A percentile compares a stretch with the other conserved stretches of the same genome.
These are phyloP conservation scores for Myotis pilosus DNA, from an alignment of 2,797 vertebrate genomes.

Conservation along the genomic window DNA sequence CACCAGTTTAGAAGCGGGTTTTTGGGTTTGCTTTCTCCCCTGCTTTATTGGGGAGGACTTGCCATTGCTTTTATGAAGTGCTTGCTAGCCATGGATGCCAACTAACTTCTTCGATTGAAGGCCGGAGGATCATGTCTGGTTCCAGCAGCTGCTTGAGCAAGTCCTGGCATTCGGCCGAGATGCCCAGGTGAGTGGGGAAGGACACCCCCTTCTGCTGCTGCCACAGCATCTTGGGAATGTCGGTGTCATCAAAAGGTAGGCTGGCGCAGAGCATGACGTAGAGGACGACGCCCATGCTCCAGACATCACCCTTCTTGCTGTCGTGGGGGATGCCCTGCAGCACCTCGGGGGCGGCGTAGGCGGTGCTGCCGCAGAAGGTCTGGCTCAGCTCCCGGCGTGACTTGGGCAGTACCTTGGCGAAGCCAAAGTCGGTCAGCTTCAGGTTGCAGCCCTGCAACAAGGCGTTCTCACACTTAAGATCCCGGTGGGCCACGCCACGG, in stretches of 20 bases:
- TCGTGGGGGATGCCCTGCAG: constrained; percentile 82
- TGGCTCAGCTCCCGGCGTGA: constrained; percentile 79
- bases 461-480: constrained; percentile 84
- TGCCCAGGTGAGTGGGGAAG: constrained; percentile 77
- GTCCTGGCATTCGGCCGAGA: constrained; percentile 82
- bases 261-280: constrained; percentile 82
- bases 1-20: constrained; percentile 68
- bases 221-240: constrained; percentile 84
- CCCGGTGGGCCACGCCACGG: constrained; percentile 80
- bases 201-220: constrained; percentile 82
- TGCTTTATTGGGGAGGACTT: constrained; percentile 74
- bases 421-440: constrained; percentile 84
- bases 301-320: constrained; percentile 80
- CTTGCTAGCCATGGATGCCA: constrained; percentile 81
- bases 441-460: constrained; percentile 82
- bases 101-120: constrained; percentile 80
- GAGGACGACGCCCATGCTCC: constrained; percentile 83
- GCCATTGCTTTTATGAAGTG: constrained; percentile 60
- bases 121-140: constrained; percentile 79
- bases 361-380: constrained; percentile 84
- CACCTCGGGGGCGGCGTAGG: constrained; percentile 83
- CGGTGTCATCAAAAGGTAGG: constrained; percentile 81
- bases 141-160: constrained; percentile 82
- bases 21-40: constrained; percentile 76
- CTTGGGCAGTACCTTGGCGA: constrained; percentile 80